Percentiles rank a stretch among this genome's conserved stretches.
Conservation (phyloP, 2,888 invertebrate species). For the Hirtodrosophila trivittata region DNA sequence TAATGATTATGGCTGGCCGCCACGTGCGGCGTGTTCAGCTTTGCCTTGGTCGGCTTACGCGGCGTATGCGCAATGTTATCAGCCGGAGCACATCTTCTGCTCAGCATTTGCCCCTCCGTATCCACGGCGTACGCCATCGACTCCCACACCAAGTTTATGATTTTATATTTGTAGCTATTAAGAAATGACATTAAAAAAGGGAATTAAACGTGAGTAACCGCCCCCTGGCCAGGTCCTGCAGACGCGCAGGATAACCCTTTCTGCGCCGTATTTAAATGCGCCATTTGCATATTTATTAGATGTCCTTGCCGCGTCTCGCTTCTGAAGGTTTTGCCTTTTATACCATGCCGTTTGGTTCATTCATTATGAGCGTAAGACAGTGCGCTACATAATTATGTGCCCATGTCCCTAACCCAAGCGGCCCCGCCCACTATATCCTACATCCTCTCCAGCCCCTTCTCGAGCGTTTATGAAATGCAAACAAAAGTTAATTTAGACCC, state of each 20-base stretch:
- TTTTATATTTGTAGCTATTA: constrained; percentile 76
- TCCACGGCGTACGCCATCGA: too few species aligned
- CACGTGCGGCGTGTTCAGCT: constrained; percentile 62
- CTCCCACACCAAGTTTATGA: constrained; percentile 33
- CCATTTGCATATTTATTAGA: constrained; percentile 80
- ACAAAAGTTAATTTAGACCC: constrained; percentile 81
- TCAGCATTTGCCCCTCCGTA: constrained; percentile 16
- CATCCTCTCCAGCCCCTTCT: constrained; percentile 1
- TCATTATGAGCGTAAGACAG: constrained; percentile 80
- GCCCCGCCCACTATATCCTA: not conserved
- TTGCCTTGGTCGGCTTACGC: constrained; percentile 62
- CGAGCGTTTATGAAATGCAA: constrained; percentile 69
- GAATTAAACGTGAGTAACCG: constrained; percentile 32
- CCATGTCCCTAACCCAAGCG: constrained; percentile 1
- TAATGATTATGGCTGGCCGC: constrained; percentile 62
- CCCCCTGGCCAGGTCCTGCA: not conserved
- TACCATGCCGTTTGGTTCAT: constrained; percentile 9
- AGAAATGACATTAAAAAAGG: constrained; percentile 73
- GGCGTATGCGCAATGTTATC: constrained; percentile 69
- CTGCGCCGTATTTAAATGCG: constrained; percentile 66
- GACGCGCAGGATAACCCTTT: constrained; percentile 17
- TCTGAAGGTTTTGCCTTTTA: constrained; percentile 31
- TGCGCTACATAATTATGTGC: constrained; percentile 74
- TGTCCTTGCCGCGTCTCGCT: constrained; percentile 35
- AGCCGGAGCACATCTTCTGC: constrained; percentile 56